phyloP scores from a whole-genome alignment of 2,888 invertebrate genomes.

The Drosophila mayaguana region DNA sequence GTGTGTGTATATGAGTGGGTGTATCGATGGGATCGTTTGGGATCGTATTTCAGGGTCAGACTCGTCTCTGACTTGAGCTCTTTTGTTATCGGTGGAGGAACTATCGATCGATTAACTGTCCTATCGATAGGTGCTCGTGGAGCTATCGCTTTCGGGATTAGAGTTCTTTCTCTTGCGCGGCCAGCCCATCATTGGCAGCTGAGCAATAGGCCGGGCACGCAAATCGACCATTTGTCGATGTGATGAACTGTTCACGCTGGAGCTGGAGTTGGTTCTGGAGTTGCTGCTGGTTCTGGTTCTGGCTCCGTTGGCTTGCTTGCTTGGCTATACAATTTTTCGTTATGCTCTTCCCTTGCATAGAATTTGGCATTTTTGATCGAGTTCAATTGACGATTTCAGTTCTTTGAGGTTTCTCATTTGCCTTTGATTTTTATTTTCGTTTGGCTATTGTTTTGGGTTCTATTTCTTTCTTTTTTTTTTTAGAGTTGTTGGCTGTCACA shows the following conservation, averaged over 20 bases:
- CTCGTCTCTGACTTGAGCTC: slow-evolving; percentile 25
- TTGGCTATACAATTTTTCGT: slow-evolving; percentile 41
- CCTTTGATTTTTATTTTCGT: neutral
- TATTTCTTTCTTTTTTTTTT: neutral
- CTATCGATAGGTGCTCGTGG: slow-evolving; percentile 42
- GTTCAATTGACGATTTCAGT: slow-evolving; percentile 12
- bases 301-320: slow-evolving; percentile 16
- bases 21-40: slow-evolving; percentile 17
- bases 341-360: slow-evolving; percentile 51
- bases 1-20: slow-evolving; percentile 1
- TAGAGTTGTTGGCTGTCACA: slow-evolving; percentile 14
- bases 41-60: slow-evolving; percentile 9
- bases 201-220: slow-evolving; percentile 25
- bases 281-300: neutral
- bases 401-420: neutral
- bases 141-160: slow-evolving; percentile 36
- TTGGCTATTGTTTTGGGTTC: neutral
- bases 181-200: slow-evolving; percentile 76
- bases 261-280: neutral
- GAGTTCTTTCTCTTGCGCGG: slow-evolving; percentile 82
- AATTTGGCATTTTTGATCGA: slow-evolving; percentile 64
- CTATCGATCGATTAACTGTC: slow-evolving; percentile 15
- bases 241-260: neutral
- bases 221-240: slow-evolving; percentile 34
- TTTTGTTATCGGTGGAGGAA: neutral